Percentiles rank a stretch among this genome's conserved stretches.
Conservation (phyloP, 2,888 invertebrate genomes). For the Theristus sp. region DNA sequence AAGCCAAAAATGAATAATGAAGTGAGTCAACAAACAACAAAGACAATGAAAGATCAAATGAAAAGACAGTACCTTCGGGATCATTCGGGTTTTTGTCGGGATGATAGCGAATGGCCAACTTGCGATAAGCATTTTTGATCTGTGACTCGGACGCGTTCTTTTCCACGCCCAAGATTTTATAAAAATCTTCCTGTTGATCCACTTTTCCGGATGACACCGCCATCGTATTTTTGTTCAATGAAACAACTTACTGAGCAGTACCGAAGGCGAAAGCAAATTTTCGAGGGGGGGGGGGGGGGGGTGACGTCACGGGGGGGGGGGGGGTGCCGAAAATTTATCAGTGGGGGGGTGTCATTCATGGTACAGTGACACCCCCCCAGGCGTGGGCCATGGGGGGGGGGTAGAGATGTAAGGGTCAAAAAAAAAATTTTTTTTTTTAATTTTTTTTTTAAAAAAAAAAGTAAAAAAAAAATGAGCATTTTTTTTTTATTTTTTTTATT, state of each 20-base stretch:
- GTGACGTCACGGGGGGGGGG: too few relatives aligned
- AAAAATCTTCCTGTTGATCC: slow-evolving; percentile 17
- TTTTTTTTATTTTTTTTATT: too few relatives aligned
- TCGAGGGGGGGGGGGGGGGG: too few relatives aligned
- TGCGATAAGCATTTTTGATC: slow-evolving; percentile 25
- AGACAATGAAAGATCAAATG: not conserved
- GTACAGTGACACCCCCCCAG: too few relatives aligned
- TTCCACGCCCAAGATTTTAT: slow-evolving; percentile 24
- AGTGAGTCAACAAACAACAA: not conserved
- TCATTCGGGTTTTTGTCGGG: slow-evolving; percentile 23
- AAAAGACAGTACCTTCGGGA: slow-evolving; percentile 12
- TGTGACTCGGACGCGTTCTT: slow-evolving; percentile 24
- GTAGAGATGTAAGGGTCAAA: too few relatives aligned
- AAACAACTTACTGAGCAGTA: too few relatives aligned
- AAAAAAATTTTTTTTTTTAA: not conserved
- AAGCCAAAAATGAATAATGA: not conserved
- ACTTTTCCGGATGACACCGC: slow-evolving; percentile 5
- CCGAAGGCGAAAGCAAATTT: not conserved
- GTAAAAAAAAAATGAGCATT: too few relatives aligned
- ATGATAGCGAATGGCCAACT: slow-evolving; percentile 18
- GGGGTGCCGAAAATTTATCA: too few relatives aligned
- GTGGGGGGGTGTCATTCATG: too few relatives aligned
- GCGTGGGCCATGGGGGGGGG: too few relatives aligned
- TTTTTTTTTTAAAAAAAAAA: not conserved
- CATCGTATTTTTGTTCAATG: not conserved